These are phyloP conservation scores for Rhagium mordax DNA, from an alignment of 2,888 invertebrate species.

Conservation along the genomic window DNA sequence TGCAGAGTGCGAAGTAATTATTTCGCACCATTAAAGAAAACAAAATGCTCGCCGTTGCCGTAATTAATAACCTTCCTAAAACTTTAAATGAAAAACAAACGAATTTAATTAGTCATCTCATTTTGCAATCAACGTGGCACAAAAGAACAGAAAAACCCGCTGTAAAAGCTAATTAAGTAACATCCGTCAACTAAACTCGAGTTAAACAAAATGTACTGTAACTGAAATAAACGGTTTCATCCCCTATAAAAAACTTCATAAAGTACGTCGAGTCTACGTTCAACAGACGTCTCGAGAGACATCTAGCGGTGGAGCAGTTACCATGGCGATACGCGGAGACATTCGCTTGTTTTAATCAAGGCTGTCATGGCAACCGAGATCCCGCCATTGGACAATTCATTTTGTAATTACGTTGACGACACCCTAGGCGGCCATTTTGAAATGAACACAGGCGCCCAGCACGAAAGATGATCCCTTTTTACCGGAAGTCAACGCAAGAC, in stretches of 20 bases:
- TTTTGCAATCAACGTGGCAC: slow-evolving; percentile 53
- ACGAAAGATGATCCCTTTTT: slow-evolving; percentile 55
- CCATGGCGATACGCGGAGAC: slow-evolving; percentile 70
- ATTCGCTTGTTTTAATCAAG: slow-evolving; percentile 72
- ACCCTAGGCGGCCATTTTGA: slow-evolving; percentile 72
- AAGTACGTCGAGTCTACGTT: slow-evolving; percentile 53
- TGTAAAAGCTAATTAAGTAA: slow-evolving; percentile 60
- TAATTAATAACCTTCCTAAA: slow-evolving; percentile 52
- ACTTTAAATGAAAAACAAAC: slow-evolving; percentile 54
- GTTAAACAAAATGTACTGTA: slow-evolving; percentile 62
- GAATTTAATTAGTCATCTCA: slow-evolving; percentile 58
- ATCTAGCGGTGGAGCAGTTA: slow-evolving; percentile 67
- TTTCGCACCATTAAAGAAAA: slow-evolving; percentile 33
- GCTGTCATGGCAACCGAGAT: slow-evolving; percentile 72
- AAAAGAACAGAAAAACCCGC: slow-evolving; percentile 49
- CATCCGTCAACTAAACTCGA: slow-evolving; percentile 63
- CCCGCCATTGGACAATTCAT: slow-evolving; percentile 72
- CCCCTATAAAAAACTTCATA: slow-evolving; percentile 62
- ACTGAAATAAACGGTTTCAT: slow-evolving; percentile 66
- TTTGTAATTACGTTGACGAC: slow-evolving; percentile 73
- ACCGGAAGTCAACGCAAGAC: slow-evolving; percentile 57
- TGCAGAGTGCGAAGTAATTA: slow-evolving; percentile 13
- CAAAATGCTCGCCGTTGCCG: slow-evolving; percentile 17
- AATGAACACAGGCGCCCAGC: slow-evolving; percentile 68
- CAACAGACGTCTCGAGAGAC: slow-evolving; percentile 62